Base-by-base conservation (phyloP, 2,797 vertebrate genomes). In the Phyllotis vaccarum region DNA sequence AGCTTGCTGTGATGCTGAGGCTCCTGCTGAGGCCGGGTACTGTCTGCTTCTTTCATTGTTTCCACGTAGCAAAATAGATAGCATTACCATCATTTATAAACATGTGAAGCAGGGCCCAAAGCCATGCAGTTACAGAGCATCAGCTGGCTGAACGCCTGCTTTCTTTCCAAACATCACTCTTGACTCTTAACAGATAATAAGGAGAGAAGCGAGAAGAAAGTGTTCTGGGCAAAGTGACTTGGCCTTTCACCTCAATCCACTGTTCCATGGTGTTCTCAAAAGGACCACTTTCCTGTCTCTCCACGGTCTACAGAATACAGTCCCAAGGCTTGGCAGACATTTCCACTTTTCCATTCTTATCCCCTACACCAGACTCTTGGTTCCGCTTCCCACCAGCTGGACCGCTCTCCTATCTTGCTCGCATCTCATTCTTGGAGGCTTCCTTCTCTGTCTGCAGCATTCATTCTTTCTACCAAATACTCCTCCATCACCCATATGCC, bases 161-260 rank as follows among this genome's bases (percentile, higher is more conserved):
- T 76, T 86, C 89, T 70, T 86, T 76, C 22, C 43, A 76, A 24
- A n/a, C 27, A 19, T 91, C 64, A n/a, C 49, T 60, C 56, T 89
- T 83, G 89, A 96, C 94, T 95, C 89, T 62, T 62, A 79, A 56
- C n/a, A 79, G 82, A 83, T 58, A 66, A 93, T 43, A 62, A 64
- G 89, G 78, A 91, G 27, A 64, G 62, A 87, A 75, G 52, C 11
- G 70, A 82, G 46, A 95, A 80, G 21, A 86, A 85, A 95, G 89
- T 24, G 49, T 76, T 92, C 86, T 89, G 74, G 52, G 86, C 76
- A 92, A 95, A 90, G 82, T 43, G 56, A 72, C 83, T 21, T 19
- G 56, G 85, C 70, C 29, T 93, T 86, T 87, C 31, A 31, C 0
- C 31, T 76, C 88, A 60, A 49, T 7, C 40, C 58, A 93, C 49